These are phyloP conservation scores for Danio kyathit DNA, from an alignment of 2,797 vertebrate species.

Conservation along the genomic window DNA sequence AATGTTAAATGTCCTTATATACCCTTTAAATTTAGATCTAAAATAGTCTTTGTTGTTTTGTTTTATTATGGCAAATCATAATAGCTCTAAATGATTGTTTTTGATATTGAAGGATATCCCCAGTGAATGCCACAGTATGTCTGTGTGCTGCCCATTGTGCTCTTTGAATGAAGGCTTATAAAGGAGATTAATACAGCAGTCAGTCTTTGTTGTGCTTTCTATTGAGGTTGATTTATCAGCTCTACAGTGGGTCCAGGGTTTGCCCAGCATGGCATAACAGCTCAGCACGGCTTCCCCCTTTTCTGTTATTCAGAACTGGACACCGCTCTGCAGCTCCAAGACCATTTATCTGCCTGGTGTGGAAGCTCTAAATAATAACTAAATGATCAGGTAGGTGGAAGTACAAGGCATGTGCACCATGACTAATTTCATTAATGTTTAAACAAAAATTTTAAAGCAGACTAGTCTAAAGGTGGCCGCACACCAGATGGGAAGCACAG, in stretches of 20 bases:
- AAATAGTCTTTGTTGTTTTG: neutral
- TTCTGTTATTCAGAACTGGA: constrained; percentile 26
- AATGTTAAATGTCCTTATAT: neutral
- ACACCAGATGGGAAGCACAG: too few species aligned
- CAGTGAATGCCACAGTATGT: constrained; percentile 34
- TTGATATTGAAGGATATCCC: constrained; percentile 23
- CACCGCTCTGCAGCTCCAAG: constrained; percentile 19
- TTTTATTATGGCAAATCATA: constrained; percentile 3
- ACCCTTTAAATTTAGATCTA: neutral
- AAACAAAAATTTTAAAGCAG: too few species aligned
- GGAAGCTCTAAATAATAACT: constrained; percentile 29
- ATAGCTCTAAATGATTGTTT: constrained; percentile 23
- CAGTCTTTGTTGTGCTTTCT: constrained; percentile 38
- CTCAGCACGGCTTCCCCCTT: constrained; percentile 28
- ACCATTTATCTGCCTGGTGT: constrained; percentile 6
- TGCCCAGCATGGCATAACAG: constrained; percentile 1
- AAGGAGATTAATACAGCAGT: constrained; percentile 53
- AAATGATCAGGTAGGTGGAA: constrained; percentile 5
- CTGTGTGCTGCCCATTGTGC: constrained; percentile 41
- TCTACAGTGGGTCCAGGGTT: neutral
- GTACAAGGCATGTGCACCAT: neutral
- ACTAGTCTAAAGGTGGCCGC: too few species aligned
- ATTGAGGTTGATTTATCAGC: constrained; percentile 50
- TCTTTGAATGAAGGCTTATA: constrained; percentile 46
- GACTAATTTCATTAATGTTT: too few species aligned